Conservation (phyloP, 2,888 invertebrate species). For the Acanthosoma haemorrhoidale region DNA sequence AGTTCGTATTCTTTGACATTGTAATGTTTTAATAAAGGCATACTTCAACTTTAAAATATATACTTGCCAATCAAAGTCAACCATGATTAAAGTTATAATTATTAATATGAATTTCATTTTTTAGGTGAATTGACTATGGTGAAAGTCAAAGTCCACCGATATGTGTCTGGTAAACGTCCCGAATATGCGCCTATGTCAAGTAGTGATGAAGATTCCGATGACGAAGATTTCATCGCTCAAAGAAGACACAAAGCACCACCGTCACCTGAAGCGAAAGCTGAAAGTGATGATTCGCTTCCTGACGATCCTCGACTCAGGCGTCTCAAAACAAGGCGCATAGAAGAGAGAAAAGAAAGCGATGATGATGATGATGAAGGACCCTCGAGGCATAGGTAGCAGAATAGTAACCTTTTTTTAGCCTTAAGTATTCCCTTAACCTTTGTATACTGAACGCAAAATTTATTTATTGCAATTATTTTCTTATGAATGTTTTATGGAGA, state of each 20-base stretch:
- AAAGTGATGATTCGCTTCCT: constrained; percentile 45
- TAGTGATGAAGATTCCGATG: constrained; percentile 83
- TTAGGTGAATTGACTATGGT: constrained; percentile 95
- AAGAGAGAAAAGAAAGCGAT: constrained; percentile 51
- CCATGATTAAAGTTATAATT: not conserved
- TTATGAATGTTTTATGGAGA: too few relatives aligned
- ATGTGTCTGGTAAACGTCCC: constrained; percentile 95
- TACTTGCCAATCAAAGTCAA: too few relatives aligned
- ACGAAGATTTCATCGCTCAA: constrained; percentile 75
- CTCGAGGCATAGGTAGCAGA: constrained; percentile 50
- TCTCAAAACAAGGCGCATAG: constrained; percentile 50
- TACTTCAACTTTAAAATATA: not conserved
- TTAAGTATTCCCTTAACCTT: not conserved
- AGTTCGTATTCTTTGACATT: not conserved
- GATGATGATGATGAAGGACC: constrained; percentile 48
- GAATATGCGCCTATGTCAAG: constrained; percentile 86
- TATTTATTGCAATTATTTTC: too few relatives aligned
- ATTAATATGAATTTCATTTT: not conserved
- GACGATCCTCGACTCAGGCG: constrained; percentile 79
- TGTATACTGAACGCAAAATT: too few relatives aligned
- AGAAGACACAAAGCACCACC: constrained; percentile 37
- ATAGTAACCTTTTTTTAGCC: not conserved
- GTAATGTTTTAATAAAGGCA: not conserved
- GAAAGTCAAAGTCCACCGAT: constrained; percentile 97
- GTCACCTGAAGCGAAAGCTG: constrained; percentile 35